phyloP scores from a whole-genome alignment of 1,140 invertebrate genomes.

The Paramacrobiotus metropolitanus region DNA sequence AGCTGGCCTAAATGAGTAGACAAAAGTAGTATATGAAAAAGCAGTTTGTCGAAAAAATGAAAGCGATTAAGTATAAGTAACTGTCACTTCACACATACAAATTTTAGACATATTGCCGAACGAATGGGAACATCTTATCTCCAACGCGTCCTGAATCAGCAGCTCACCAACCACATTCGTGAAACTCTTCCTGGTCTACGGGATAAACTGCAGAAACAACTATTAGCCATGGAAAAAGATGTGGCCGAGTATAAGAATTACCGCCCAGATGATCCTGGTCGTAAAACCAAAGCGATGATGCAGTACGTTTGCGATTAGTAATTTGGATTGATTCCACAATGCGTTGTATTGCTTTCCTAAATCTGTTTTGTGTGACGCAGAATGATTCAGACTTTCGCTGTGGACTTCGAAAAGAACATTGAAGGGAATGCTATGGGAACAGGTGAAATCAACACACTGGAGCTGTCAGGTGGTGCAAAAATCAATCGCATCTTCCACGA shows the following conservation, averaged over 20 bases:
- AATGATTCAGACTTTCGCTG: constrained; percentile 93
- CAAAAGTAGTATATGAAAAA: no score
- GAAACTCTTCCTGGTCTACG: constrained; percentile 82
- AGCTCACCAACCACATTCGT: constrained; percentile 95
- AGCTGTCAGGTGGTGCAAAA: constrained; percentile 92
- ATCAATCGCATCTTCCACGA: constrained; percentile 98
- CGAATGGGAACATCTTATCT: constrained; percentile 88
- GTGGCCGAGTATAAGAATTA: constrained; percentile 98
- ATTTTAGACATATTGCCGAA: constrained; percentile 60
- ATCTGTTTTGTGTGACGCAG: constrained; percentile 19
- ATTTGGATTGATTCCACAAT: neutral
- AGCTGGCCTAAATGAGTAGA: no score
- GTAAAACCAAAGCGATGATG: constrained; percentile 98
- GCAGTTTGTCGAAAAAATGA: no score
- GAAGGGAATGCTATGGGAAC: constrained; percentile 50
- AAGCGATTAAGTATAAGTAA: no score
- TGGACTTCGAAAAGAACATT: constrained; percentile 92
- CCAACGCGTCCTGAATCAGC: constrained; percentile 89
- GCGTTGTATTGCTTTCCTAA: neutral
- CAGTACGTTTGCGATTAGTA: constrained; percentile 30
- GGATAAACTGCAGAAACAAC: constrained; percentile 86
- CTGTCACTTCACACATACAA: no score
- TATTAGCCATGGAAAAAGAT: constrained; percentile 84
- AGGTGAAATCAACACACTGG: constrained; percentile 67
- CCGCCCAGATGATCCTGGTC: constrained; percentile 83